Conservation (phyloP, 2,113 vertebrate genomes). For the Ellobius talpinus region DNA sequence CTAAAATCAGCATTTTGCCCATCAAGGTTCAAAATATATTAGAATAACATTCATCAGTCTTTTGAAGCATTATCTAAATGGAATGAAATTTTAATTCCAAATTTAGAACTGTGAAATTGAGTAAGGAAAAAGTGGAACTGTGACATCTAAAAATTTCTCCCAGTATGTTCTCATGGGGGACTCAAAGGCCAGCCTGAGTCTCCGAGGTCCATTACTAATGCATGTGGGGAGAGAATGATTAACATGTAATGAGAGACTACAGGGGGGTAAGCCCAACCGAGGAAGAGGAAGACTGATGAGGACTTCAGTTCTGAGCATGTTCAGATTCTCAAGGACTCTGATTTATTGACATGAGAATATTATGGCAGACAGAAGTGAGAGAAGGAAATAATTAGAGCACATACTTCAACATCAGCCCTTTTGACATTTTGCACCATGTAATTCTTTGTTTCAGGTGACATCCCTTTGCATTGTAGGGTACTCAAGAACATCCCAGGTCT, state of each 20-base stretch:
- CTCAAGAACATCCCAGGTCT: constrained; percentile 3
- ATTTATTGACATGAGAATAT: constrained; percentile 48
- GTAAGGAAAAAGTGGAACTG: constrained; percentile 36
- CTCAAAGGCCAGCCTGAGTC: neutral
- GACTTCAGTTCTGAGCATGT: constrained; percentile 32
- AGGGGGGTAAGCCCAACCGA: neutral
- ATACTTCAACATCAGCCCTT: constrained; percentile 32
- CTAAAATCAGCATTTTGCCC: constrained; percentile 14
- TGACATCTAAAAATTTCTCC: constrained; percentile 27
- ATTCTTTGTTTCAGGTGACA: neutral
- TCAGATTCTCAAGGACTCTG: constrained; percentile 43
- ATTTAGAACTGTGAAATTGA: constrained; percentile 50
- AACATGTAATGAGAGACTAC: constrained; percentile 5
- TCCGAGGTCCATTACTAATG: constrained; percentile 27
- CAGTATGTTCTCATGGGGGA: constrained; percentile 21
- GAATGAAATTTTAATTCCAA: constrained; percentile 68
- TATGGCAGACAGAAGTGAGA: constrained; percentile 24
- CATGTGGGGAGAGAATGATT: constrained; percentile 12
- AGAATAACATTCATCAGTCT: constrained; percentile 32
- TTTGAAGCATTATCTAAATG: constrained; percentile 57
- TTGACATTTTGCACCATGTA: constrained; percentile 1
- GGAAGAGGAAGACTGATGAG: constrained; percentile 23
- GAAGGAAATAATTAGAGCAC: constrained; percentile 42
- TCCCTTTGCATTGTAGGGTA: neutral
- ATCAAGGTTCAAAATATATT: constrained; percentile 44